A percentile compares a stretch with the other conserved stretches of the same genome.
phyloP scores from a whole-genome alignment of 2,113 vertebrate genomes.

The Brienomyrus brachyistius region DNA sequence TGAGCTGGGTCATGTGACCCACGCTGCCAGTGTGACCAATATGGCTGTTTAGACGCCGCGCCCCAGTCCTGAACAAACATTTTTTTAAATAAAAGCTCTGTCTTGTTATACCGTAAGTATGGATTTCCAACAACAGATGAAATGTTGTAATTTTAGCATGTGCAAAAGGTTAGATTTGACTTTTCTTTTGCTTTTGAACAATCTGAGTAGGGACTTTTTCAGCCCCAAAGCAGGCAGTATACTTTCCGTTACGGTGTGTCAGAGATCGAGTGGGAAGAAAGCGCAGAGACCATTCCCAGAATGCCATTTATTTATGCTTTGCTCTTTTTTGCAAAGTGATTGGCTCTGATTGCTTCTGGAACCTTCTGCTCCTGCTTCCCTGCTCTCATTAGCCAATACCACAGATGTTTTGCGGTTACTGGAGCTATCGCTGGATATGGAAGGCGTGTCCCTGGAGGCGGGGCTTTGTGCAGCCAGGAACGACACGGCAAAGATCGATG shows the following conservation, averaged over 20 bases:
- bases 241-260: neutral
- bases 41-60: neutral
- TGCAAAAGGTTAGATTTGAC: neutral
- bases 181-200: neutral
- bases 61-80: neutral
- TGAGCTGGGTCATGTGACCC: neutral
- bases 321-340: neutral
- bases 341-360: neutral
- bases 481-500: slow-evolving; percentile 56
- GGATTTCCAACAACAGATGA: neutral
- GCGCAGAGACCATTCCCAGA: neutral
- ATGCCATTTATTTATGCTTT: neutral
- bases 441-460: slow-evolving; percentile 62
- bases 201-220: neutral
- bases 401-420: slow-evolving; percentile 69
- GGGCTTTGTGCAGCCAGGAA: slow-evolving; percentile 70
- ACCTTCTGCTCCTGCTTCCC: neutral
- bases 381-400: slow-evolving; percentile 46
- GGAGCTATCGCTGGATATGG: slow-evolving; percentile 61
- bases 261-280: neutral
- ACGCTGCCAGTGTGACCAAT: neutral
- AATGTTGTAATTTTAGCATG: neutral
- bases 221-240: neutral
- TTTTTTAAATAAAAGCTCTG: neutral
- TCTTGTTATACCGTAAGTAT: neutral